phyloP scores from a whole-genome alignment of 2,797 vertebrate species.

The Adrianichthys oophorus region DNA sequence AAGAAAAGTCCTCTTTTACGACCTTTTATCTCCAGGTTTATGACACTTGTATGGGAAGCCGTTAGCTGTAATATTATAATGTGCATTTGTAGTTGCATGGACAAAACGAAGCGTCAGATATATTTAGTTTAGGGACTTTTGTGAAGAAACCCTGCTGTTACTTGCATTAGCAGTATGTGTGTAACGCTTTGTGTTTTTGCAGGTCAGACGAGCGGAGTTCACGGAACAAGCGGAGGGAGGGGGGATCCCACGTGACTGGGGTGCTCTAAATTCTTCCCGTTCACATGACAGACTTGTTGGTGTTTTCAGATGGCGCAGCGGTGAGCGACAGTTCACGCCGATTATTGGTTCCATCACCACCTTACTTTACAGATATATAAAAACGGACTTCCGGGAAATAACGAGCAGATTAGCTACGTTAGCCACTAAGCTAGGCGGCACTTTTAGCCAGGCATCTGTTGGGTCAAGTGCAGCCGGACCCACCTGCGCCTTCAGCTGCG shows the following conservation, averaged over 20 bases:
- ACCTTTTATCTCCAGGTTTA: not conserved
- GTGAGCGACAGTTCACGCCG: constrained; percentile 3
- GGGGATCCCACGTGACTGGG: constrained; percentile 68
- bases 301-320: constrained; percentile 4
- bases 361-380: not conserved
- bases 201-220: not conserved
- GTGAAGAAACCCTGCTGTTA: not conserved
- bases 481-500: constrained; percentile 41
- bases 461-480: constrained; percentile 37
- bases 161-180: not conserved
- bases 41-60: not conserved
- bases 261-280: constrained; percentile 33
- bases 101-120: no score
- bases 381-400: not conserved
- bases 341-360: not conserved
- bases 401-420: not conserved
- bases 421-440: not conserved
- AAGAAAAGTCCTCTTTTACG: not conserved
- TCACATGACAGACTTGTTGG: constrained; percentile 70
- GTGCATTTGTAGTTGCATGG: no score
- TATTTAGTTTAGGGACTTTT: no score
- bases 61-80: constrained; percentile 3
- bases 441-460: constrained; percentile 3
- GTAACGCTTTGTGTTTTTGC: not conserved
- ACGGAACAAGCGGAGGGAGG: not conserved